Evolutionary conservation across 64 coral and sea anemone genomes (phyloP), one percentile per base, ranked within the genome.

Genomic region (Hydrozoanthus tunicans): DNA sequence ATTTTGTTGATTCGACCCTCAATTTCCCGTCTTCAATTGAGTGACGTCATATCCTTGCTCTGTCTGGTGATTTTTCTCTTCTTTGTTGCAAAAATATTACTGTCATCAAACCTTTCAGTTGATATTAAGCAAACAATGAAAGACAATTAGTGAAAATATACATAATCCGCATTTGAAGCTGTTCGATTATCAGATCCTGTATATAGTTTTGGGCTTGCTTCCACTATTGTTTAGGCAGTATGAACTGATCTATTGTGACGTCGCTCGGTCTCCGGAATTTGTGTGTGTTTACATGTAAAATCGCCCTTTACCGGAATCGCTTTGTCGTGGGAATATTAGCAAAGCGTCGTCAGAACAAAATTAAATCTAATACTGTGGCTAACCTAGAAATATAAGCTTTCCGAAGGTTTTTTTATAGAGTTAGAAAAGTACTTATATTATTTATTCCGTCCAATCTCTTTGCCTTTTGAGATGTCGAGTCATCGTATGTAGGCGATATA

Each of bases 121-220:
- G 80, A 82, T 61, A 82, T 82, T 65, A 6, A 65, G 80, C 59
- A 82, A 82, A 82, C 80, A 82, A 43, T 5, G 23, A 51, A 51
- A 65, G 6, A 59, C 61, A 64, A 65, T 82, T 61, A 82, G 3
- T 64, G 9, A 81, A 62, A 56, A 9, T 81, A 72, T 25, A 43
- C 63, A 51, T 51, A 82, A 64, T 82, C 80, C 27, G 61, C 12
- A 64, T 9, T 1, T 6, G 12, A 74, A 74, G 4, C 11, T 6
- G n/a, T 8, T 82, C 15, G 6, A 5, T 80, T 25, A 56, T 58
- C n/a, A 57, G 59, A 58, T 61, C 59, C 78, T 32, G 43, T 7
- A 62, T 43, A 60, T 23, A 14, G 5, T 53, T 6, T 65, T 82
- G 80, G 80, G 80, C 32, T 82, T 82, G 80, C 32, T 82, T 82